These are phyloP conservation scores for Xestia sexstrigata DNA, from an alignment of 2,888 invertebrate genomes.

Conservation along the genomic window DNA sequence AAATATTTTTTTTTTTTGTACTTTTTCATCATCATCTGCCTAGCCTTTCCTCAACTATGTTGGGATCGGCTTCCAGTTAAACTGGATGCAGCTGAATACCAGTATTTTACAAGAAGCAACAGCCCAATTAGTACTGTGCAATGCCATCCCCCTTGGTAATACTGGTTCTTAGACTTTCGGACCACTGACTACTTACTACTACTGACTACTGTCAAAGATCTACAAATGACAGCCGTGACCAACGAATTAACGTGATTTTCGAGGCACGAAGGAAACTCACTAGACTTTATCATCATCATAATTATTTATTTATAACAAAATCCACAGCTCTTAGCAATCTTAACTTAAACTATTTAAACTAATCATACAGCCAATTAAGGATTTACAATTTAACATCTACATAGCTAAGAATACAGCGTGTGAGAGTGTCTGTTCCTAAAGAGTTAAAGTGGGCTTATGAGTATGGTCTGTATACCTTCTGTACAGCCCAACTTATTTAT, in stretches of 20 bases:
- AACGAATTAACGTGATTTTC: background rate
- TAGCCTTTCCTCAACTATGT: background rate
- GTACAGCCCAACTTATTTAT: too few species aligned
- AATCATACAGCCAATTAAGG: too few species aligned
- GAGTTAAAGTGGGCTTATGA: too few species aligned
- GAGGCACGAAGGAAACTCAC: background rate
- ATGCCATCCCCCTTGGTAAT: background rate
- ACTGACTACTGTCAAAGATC: background rate
- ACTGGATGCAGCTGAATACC: background rate
- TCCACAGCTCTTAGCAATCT: too few species aligned
- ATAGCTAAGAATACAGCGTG: too few species aligned
- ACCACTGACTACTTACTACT: too few species aligned
- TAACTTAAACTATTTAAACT: too few species aligned
- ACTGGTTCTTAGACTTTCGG: background rate
- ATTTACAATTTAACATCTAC: too few species aligned
- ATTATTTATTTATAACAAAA: too few species aligned
- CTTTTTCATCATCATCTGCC: background rate
- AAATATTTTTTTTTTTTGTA: too few species aligned
- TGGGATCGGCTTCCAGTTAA: background rate
- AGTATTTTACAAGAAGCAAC: background rate
- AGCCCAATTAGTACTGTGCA: background rate
- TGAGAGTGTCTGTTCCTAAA: too few species aligned
- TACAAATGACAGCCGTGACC: background rate
- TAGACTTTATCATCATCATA: background rate
- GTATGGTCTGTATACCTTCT: too few species aligned